phyloP scores from a whole-genome alignment of 2,113 vertebrate species.

The Chaetodon trifascialis region DNA sequence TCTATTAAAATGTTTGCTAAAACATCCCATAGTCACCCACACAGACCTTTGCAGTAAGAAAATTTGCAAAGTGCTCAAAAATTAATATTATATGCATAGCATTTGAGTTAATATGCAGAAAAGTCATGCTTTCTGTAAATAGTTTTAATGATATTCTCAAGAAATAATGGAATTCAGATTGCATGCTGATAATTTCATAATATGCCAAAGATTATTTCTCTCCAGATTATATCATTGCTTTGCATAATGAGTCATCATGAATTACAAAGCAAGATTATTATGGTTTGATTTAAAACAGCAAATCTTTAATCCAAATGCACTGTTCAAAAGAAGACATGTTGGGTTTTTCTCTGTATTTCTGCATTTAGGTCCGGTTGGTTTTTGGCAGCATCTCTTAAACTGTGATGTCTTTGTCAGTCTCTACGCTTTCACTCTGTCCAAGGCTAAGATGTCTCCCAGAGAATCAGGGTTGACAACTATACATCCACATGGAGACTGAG shows the following conservation, averaged over 20 bases:
- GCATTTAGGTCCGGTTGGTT: background rate
- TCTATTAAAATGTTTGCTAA: background rate
- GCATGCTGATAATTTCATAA: conserved; percentile 52
- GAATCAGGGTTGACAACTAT: conserved; percentile 7
- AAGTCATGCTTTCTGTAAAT: conserved; percentile 28
- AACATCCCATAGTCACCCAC: background rate
- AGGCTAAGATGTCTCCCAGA: conserved; percentile 16
- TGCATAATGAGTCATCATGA: conserved; percentile 40
- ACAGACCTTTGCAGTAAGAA: background rate
- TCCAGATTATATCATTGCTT: conserved; percentile 37
- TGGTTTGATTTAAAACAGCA: background rate
- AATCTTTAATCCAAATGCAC: background rate
- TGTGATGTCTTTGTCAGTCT: background rate
- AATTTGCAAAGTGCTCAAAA: background rate
- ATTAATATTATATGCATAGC: background rate
- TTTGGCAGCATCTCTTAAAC: background rate
- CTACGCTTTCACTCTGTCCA: background rate
- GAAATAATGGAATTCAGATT: conserved; percentile 46
- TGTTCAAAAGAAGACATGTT: background rate
- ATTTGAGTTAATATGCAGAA: conserved; percentile 16
- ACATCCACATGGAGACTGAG: conserved; percentile 1
- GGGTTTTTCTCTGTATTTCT: background rate
- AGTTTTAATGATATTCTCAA: conserved; percentile 42
- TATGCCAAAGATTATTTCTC: conserved; percentile 26
- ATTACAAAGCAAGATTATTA: conserved; percentile 13